A percentile compares a stretch with the other conserved stretches of the same genome.
These are phyloP conservation scores for Neomonachus schauinslandi DNA, from an alignment of 2,113 vertebrate species.

Conservation along the genomic window DNA sequence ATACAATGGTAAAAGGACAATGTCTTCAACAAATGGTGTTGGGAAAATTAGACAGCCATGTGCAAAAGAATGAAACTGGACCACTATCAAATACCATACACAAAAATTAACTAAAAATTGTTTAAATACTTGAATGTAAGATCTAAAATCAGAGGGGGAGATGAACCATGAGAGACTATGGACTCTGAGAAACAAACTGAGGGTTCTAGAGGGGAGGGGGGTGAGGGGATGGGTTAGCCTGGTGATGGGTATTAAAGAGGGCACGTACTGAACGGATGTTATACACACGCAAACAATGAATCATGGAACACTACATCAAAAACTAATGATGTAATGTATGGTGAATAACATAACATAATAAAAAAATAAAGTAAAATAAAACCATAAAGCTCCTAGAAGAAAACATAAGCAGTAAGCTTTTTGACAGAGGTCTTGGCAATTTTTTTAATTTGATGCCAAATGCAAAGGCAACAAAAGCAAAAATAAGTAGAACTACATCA, in stretches of 20 bases:
- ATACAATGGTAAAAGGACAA: background rate
- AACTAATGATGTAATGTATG: too few relatives aligned
- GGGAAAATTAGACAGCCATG: background rate
- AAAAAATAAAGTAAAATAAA: background rate
- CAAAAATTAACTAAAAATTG: background rate
- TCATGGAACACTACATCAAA: too few relatives aligned
- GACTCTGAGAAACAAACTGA: too few relatives aligned
- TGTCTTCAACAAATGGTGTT: background rate
- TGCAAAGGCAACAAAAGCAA: background rate
- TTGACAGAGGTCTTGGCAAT: background rate
- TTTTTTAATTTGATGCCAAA: background rate
- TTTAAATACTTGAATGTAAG: background rate
- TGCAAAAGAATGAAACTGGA: background rate
- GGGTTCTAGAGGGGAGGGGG: too few relatives aligned
- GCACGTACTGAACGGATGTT: too few relatives aligned
- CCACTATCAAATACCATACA: background rate
- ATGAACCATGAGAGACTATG: too few relatives aligned
- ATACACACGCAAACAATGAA: too few relatives aligned
- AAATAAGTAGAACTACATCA: background rate
- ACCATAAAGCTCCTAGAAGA: background rate
- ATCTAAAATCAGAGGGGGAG: background rate
- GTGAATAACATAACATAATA: too few relatives aligned
- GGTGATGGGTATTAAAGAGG: too few relatives aligned
- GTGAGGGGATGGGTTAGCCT: too few relatives aligned
- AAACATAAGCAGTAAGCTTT: background rate